Conservation (phyloP, 1,140 invertebrate species). For the Gryllus bimaculatus region DNA sequence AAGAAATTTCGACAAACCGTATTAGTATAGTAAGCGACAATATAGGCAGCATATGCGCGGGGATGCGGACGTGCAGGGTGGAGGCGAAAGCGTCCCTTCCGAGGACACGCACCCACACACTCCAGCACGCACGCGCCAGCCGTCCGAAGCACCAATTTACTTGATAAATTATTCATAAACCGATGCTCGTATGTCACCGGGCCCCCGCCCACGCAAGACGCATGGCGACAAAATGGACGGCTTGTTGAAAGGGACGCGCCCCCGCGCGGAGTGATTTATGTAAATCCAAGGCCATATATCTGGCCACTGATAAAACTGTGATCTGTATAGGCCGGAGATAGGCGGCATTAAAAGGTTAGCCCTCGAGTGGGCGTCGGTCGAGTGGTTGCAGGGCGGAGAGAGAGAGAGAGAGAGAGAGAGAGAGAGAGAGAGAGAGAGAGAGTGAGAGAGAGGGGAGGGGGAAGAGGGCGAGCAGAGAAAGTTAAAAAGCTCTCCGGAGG, state of each 20-base stretch:
- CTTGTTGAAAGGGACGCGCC: neutral
- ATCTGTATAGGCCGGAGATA: neutral
- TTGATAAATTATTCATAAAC: conserved; percentile 6
- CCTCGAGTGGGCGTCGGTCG: neutral
- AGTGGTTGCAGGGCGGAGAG: no score
- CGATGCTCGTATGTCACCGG: neutral
- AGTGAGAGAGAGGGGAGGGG: no score
- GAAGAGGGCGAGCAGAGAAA: neutral
- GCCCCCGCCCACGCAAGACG: neutral
- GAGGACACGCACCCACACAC: no score
- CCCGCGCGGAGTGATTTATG: neutral
- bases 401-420: no score
- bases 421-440: no score
- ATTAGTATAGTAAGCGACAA: no score
- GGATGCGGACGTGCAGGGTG: no score
- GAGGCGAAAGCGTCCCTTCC: no score
- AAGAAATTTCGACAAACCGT: no score
- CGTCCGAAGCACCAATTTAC: conserved; percentile 3
- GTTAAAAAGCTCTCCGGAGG: no score
- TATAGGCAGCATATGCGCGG: no score
- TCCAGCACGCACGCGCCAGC: no score
- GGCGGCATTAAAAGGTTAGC: neutral
- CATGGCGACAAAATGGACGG: neutral
- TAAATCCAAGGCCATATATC: neutral
- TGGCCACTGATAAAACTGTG: neutral